Conservation (phyloP, 2,797 vertebrate genomes). For the Discoglossus pictus region DNA sequence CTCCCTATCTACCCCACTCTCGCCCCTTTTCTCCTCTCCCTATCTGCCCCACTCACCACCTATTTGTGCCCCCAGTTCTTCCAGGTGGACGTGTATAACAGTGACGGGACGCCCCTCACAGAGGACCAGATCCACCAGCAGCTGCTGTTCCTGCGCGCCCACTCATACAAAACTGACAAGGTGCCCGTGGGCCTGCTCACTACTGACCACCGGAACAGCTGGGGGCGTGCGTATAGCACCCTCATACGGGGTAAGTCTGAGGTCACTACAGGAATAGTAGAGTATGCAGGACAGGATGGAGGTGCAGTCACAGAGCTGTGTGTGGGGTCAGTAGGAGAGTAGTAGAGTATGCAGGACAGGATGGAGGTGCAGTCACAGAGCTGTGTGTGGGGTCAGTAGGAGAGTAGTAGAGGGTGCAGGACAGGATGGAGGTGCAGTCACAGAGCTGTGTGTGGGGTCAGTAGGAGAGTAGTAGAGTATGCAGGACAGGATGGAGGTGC, state of each 20-base stretch:
- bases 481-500: neutral
- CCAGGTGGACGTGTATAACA: conserved; percentile 82
- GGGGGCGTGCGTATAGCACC: conserved; percentile 78
- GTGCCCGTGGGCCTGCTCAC: conserved; percentile 84
- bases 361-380: neutral
- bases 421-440: neutral
- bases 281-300: no score
- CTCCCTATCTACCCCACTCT: neutral
- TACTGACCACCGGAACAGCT: conserved; percentile 82
- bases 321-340: neutral
- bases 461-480: neutral
- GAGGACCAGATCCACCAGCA: conserved; percentile 81
- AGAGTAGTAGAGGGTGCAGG: neutral
- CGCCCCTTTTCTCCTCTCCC: neutral
- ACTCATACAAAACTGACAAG: conserved; percentile 85
- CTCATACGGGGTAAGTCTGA: conserved; percentile 54
- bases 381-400: neutral
- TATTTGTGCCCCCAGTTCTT: conserved; percentile 5
- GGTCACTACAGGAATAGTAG: neutral
- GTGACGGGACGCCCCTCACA: conserved; percentile 78
- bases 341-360: neutral
- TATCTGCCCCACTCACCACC: neutral
- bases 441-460: neutral
- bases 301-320: neutral
- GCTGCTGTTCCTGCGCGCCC: conserved; percentile 75